Base-by-base conservation (phyloP, 2,888 invertebrate genomes). In the Eupithecia centaureata region DNA sequence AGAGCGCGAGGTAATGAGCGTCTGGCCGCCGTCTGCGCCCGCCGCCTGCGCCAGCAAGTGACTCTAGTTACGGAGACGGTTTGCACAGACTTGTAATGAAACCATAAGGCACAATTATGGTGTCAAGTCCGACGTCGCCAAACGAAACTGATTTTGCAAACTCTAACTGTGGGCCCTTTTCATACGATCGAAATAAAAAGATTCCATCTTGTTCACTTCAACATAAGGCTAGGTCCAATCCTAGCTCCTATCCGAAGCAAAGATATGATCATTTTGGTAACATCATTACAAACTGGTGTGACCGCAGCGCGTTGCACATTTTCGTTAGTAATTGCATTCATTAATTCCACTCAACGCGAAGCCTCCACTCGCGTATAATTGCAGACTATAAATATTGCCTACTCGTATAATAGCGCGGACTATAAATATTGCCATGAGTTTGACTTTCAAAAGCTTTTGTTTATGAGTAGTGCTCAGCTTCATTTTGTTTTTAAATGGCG, bases 321-420 rank as follows among this genome's bases (percentile, higher is more conserved):
- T 62, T 33, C 42, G 33, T 30, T 54, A 52, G 58, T 68, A 61
- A 68, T 62, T 62, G 59, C 68, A 54, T 61, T 62, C 65, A 59
- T 65, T 65, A 12, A 42, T 65, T 54, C 59, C 54, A 47, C 47
- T 47, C 30, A 59, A 27, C 35, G 42, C 28, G 22, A 25, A 27
- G 52, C 25, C 52, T 52, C 52, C 52, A 22, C 38, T 47, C 47
- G 18, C 47, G 22, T 18, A 18, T 51, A 51, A 51, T 52, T 52
- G 52, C 27, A 51, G 52, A 52, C 52, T 52, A 52, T 52, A 52
- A 52, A 52, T 52, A 52, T 27, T 52, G 22, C 47, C 47, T 12
- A 52, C 52, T 52, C 52, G 52, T 52, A 25, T 51, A 47, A 22
- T 47, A 47, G 47, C 1, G 22, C 2, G 10, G 42, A 18, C 47